phyloP scores from a whole-genome alignment of 2,888 invertebrate species.

The Drosophila algonquin region DNA sequence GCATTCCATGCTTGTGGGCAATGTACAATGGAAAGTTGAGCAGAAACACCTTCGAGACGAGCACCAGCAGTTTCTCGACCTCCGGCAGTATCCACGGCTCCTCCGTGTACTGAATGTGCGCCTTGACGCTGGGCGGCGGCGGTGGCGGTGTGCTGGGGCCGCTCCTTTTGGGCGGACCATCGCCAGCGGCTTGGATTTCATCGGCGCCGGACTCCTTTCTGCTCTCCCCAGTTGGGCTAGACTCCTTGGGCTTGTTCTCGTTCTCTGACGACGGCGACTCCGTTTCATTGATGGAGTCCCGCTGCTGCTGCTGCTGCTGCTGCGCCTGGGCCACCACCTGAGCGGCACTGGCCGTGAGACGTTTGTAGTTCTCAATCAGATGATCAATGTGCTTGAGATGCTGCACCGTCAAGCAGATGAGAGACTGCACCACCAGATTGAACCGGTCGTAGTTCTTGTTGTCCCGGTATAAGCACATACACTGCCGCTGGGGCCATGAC shows the following conservation, averaged over 20 bases:
- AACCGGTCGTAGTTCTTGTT: constrained; percentile 96
- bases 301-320: constrained; percentile 37
- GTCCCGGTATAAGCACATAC: constrained; percentile 97
- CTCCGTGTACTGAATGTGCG: constrained; percentile 79
- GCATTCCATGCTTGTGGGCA: constrained; percentile 93
- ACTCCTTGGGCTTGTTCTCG: constrained; percentile 56
- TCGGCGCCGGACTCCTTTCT: constrained; percentile 47
- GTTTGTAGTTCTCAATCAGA: constrained; percentile 84
- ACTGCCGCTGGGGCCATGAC: constrained; percentile 96
- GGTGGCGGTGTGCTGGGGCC: constrained; percentile 42
- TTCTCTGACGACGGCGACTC: constrained; percentile 24
- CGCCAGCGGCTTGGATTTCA: constrained; percentile 59
- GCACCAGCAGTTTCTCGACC: constrained; percentile 93
- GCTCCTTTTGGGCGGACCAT: constrained; percentile 56
- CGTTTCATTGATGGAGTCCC: constrained; percentile 41
- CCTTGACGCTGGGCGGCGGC: constrained; percentile 36
- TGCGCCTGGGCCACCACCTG: constrained; percentile 65
- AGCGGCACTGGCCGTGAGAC: constrained; percentile 76
- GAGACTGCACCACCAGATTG: constrained; percentile 93
- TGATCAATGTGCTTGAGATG: constrained; percentile 90
- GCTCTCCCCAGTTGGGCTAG: constrained; percentile 36
- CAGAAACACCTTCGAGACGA: constrained; percentile 94
- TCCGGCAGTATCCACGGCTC: constrained; percentile 91
- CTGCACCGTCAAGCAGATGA: constrained; percentile 92
- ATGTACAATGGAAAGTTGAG: constrained; percentile 95